Evolutionary conservation across 2,797 vertebrate genomes (phyloP), one percentile per base, ranked within the genome.

Genomic region (Gymnocypris eckloni): DNA sequence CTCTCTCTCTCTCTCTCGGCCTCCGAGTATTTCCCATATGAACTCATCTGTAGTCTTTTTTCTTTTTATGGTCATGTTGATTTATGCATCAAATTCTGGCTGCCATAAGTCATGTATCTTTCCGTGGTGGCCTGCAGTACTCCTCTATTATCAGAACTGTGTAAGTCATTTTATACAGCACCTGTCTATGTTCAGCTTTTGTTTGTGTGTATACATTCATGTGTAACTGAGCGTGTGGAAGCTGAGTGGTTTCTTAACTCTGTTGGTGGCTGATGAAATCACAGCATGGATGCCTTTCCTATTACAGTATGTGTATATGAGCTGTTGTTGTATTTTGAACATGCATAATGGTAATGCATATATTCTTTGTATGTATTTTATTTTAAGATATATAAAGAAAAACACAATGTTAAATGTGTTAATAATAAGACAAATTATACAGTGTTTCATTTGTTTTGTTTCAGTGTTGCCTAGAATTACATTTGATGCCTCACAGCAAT

Each of bases 131-230:
- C 25, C 75, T 79, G 39, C 83, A 45, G 39, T 71, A 71, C 56
- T 71, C 4, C 22, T 78, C 66, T 70, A 8, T 70, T 66, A 83
- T 28, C 20, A 76, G 66, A 69, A 56, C n/a, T 2, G 6, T 28
- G n/a, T 48, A 70, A 50, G 45, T n/a, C 45, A 70, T 81, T 70
- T 81, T 22, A 70, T 41, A 71, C 33, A 79, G 67, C 83, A 71
- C 75, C 52, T 61, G 83, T 45, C 37, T 77, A 25, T 67, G n/a
- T 50, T 69, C 59, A 15, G 48, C 48, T 45, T 33, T 78, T 25
- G 37, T 16, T 69, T 75, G 72, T 52, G 73, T 73, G 6, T 72
- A 61, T 45, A 43, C 20, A 52, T 67, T 67, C 8, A 20, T 77
- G 82, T 77, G 43, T 28, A 64, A 25, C 56, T 76, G 72, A 83